Base-by-base conservation (phyloP, 1,140 invertebrate genomes). In the Cherax destructor region DNA sequence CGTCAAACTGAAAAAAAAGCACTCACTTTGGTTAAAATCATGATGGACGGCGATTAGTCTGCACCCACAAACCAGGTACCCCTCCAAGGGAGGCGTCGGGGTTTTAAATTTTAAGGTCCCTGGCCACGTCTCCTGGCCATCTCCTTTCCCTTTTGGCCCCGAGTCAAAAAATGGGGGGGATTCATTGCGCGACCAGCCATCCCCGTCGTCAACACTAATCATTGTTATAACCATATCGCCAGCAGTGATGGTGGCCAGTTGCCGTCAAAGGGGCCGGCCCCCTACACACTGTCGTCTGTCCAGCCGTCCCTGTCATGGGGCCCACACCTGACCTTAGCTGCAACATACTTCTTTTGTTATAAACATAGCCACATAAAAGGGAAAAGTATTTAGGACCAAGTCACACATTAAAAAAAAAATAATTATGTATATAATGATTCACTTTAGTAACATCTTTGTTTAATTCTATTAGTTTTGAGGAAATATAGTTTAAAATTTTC, bases 11-110 rank as follows among this genome's bases (percentile, higher is more conserved):
- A 41, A 41, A 41, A 2, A 41, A 41, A 56, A 5, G 1, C 52
- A 87, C 86, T 87, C 76, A 87, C 86, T 61, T 52, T 87, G 21
- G 11, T 74, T 49, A 13, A 87, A 52, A 41, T 87, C 86, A 30
- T 87, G 49, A 3, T 65, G 76, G 4, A 87, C 86, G 9, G 74
- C 77, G 24, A 87, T 50, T 0, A 79, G 76, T 7, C 77, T 78
- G 47, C 86, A 10, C 86, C 86, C 74, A 61, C 24, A 65, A 87
- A 87, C 77, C 86, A 24, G 86, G 86, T 30, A 87, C 41, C 18
- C 86, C 86, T 47, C 86, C 86, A 13, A 87, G 86, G 80, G 72
- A 79, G 3, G 72, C 86, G 59, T 87, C 86, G 50, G 69, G 86
- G 11, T 87, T 87, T 21, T 87, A 76, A 6, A 87, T 59, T 7